Conservation (phyloP, 2,797 vertebrate species). For the Oophaga sylvatica region DNA sequence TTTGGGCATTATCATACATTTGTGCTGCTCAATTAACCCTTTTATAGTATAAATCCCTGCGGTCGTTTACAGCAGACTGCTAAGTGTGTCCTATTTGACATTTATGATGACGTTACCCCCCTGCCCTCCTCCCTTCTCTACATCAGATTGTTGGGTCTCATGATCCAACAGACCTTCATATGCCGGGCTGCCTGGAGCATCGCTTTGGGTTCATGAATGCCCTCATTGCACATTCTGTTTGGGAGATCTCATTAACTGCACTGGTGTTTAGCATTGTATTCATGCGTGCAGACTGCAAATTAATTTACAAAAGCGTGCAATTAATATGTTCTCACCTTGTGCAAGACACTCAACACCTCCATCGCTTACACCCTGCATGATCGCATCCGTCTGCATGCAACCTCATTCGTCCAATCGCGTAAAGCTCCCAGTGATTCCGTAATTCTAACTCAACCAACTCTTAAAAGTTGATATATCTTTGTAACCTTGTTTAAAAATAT, state of each 20-base stretch:
- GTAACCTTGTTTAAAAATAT: not conserved
- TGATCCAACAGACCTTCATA: conserved; percentile 14
- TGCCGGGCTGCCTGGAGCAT: conserved; percentile 1
- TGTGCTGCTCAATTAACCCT: not conserved
- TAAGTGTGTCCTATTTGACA: conserved; percentile 7
- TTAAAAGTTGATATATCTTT: not conserved
- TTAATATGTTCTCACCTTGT: not conserved
- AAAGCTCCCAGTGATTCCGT: not conserved
- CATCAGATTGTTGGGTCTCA: conserved; percentile 15
- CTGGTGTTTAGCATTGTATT: not conserved
- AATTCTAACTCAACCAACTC: not conserved
- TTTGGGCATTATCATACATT: not conserved
- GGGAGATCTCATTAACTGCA: conserved; percentile 17
- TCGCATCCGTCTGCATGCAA: not conserved
- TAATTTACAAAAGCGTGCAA: not conserved
- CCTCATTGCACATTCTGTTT: not conserved
- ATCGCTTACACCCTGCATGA: not conserved
- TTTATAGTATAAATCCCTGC: not conserved
- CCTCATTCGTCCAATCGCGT: not conserved
- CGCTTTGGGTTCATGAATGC: not conserved
- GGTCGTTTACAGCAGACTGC: not conserved
- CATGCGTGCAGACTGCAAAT: not conserved
- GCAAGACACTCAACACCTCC: not conserved
- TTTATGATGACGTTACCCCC: not conserved
- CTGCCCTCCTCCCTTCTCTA: not conserved